Percentiles rank a stretch among this genome's conserved stretches.
Evolutionary conservation across 2,113 vertebrate genomes (phyloP).

Genomic region (Xyliphius kryptos): DNA sequence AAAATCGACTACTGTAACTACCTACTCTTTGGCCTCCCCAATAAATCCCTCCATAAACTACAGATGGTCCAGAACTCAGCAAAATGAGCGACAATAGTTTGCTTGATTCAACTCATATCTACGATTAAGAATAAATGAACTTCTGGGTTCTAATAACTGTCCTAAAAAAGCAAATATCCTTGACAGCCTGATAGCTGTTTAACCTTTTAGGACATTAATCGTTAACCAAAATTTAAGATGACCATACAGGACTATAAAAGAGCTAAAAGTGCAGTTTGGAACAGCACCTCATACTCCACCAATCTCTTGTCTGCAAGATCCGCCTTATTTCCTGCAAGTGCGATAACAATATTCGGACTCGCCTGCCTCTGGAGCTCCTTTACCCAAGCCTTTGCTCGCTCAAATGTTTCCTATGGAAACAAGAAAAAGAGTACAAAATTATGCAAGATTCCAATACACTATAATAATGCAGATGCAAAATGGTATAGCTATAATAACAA

Average conservation of each 20-base stretch:
- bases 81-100: too few species aligned
- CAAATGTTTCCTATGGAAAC: constrained; percentile 67
- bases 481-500: not conserved
- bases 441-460: not conserved
- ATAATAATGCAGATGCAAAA: not conserved
- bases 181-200: not conserved
- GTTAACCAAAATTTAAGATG: not conserved
- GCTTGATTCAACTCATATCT: not conserved
- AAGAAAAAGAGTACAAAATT: not conserved
- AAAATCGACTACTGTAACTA: too few species aligned
- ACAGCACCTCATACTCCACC: constrained; percentile 71
- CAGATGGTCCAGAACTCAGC: too few species aligned
- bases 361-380: constrained; percentile 78
- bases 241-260: not conserved
- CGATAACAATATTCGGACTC: constrained; percentile 77
- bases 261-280: not conserved
- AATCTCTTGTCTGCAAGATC: constrained; percentile 75
- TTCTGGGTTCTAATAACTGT: not conserved
- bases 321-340: constrained; percentile 73
- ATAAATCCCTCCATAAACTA: too few species aligned
- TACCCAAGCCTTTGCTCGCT: constrained; percentile 76
- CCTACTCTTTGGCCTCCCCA: too few species aligned
- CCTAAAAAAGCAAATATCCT: not conserved
- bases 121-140: constrained; percentile 2
- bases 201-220: not conserved